Percentiles rank a stretch among this genome's conserved stretches.
Evolutionary conservation across 2,888 invertebrate species (phyloP).

Genomic region (Eristalinus sepulchralis): DNA sequence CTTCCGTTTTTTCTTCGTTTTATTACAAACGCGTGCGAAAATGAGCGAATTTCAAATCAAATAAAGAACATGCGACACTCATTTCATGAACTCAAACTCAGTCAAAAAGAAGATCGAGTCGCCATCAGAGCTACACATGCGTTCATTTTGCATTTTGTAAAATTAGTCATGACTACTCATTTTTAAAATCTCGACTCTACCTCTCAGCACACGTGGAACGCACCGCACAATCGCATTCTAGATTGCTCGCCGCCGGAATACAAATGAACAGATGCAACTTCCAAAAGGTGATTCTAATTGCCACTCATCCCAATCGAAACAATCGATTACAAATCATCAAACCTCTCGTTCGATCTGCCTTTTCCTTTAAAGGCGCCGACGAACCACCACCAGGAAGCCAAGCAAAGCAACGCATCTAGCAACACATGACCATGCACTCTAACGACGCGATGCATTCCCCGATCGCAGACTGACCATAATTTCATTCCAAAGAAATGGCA

Average conservation of each 20-base stretch:
- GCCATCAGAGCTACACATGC: background rate
- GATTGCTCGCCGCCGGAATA: background rate
- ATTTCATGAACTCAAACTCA: background rate
- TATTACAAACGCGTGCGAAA: background rate
- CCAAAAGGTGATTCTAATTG: background rate
- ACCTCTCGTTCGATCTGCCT: background rate
- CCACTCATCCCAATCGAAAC: conserved; percentile 3
- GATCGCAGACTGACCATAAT: background rate
- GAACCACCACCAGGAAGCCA: background rate
- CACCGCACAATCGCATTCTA: background rate
- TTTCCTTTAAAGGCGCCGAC: background rate
- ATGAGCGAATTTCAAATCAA: background rate
- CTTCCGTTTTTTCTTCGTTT: background rate
- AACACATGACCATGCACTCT: background rate
- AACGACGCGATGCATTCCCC: background rate
- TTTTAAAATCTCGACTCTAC: background rate
- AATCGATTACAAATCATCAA: background rate
- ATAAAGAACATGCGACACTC: background rate
- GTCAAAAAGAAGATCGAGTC: background rate
- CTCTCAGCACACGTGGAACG: conserved; percentile 14
- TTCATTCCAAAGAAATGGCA: conserved; percentile 38
- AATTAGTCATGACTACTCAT: conserved; percentile 31
- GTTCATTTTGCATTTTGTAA: conserved; percentile 6
- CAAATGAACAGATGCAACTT: conserved; percentile 5
- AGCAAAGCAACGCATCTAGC: too few species aligned